Base-by-base conservation (phyloP, 2,113 vertebrate species). In the Pelusios castaneus region DNA sequence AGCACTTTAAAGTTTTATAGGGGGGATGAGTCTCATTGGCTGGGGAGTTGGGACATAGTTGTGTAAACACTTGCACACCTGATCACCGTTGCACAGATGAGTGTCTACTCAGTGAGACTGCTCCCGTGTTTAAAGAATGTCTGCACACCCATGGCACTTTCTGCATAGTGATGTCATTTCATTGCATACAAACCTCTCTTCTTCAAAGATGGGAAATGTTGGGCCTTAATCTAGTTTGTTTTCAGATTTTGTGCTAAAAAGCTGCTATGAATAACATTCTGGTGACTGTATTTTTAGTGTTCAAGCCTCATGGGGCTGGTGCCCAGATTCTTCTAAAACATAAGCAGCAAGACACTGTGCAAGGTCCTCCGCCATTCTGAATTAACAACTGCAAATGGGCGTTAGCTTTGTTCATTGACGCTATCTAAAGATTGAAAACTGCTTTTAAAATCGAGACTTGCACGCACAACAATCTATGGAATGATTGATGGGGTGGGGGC, bases 1-100 rank as follows among this genome's bases (percentile, higher is more conserved):
- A 38, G 22, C 22, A 5, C 0, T 0, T 41, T 8, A 17, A 52
- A 70, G 34, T 19, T 38, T 38, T 70, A 34, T 38, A 5, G 14
- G 16, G 14, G 51, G 10, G 63, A 38, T 19, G 5, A 70, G 63
- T 38, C n/a, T 70, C 63, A 70, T 70, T 38, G 60, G 5, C 6
- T 63, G 16, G 14, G 58, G 58, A 16, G 13, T 60, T 60, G 31
- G 60, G 70, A 38, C 9, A 2, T 21, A 43, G 22, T 12, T 43
- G 41, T 76, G 6, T 76, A 45, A 45, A 27, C 41, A 45, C 73
- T 45, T 45, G 41, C 41, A 76, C 25, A 76, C 41, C 24, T 76
- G 41, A 45, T 76, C 43, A 45, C 7, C 25, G 2, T 25, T 29
- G 41, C 41, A n/a, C 63, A n/a, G 16, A 31, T n/a, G 34, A 67